These are phyloP conservation scores for Acronicta leporina DNA, from an alignment of 2,888 invertebrate species.

Conservation along the genomic window DNA sequence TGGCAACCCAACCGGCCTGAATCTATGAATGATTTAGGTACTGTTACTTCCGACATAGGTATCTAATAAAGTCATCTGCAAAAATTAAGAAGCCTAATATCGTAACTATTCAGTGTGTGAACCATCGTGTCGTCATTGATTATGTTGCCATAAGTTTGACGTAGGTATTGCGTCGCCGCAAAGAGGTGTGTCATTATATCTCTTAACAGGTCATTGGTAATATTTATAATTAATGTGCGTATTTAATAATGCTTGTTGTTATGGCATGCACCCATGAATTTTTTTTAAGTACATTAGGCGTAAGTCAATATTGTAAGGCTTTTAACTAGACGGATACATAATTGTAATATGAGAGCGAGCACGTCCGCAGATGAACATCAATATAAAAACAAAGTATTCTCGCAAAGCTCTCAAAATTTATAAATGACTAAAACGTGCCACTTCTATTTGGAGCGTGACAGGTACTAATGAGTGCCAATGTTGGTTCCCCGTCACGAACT, in stretches of 20 bases:
- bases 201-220: conserved; percentile 1
- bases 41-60: conserved; percentile 16
- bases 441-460: conserved; percentile 74
- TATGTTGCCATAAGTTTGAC: conserved; percentile 9
- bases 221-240: not conserved
- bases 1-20: conserved; percentile 20
- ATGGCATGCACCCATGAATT: too few relatives aligned
- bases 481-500: conserved; percentile 58
- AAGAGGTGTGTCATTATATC: conserved; percentile 36
- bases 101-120: conserved; percentile 1
- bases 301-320: too few relatives aligned
- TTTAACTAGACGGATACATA: not conserved
- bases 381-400: conserved; percentile 32
- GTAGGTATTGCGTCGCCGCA: conserved; percentile 1
- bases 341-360: conserved; percentile 37
- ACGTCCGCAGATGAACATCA: conserved; percentile 12
- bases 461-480: conserved; percentile 72
- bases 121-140: conserved; percentile 18
- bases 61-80: conserved; percentile 13
- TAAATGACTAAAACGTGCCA: conserved; percentile 62
- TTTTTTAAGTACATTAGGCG: too few relatives aligned
- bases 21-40: conserved; percentile 8
- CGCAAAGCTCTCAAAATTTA: conserved; percentile 49
- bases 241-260: not conserved
- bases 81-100: conserved; percentile 8